phyloP scores from a whole-genome alignment of 2,888 invertebrate species.

The Eristalinus sepulchralis region DNA sequence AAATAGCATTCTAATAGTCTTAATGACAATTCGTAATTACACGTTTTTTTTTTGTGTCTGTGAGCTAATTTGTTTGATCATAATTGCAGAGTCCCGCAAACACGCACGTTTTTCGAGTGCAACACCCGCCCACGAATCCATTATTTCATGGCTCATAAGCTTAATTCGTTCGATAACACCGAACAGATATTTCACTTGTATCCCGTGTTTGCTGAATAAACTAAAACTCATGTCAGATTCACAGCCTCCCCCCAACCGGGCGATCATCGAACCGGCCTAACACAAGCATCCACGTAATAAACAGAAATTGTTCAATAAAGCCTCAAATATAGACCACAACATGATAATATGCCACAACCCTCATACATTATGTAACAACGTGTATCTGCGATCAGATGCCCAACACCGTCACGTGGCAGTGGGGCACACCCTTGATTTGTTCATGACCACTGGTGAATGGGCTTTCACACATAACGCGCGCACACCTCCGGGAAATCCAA shows the following conservation, averaged over 20 bases:
- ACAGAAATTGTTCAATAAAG: constrained; percentile 44
- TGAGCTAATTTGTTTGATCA: neutral
- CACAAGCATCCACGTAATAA: neutral
- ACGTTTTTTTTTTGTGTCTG: neutral
- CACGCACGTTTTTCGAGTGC: neutral
- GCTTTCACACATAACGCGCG: constrained; percentile 29
- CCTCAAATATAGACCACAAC: constrained; percentile 52
- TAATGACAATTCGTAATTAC: neutral
- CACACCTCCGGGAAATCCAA: constrained; percentile 63
- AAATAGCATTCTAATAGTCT: neutral
- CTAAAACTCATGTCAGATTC: neutral
- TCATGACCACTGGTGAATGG: constrained; percentile 6
- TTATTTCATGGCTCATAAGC: neutral
- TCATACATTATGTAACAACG: constrained; percentile 41
- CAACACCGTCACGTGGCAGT: neutral
- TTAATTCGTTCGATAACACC: neutral
- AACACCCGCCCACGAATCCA: neutral
- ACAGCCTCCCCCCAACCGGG: neutral
- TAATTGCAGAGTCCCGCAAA: neutral
- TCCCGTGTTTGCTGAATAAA: neutral
- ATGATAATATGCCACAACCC: constrained; percentile 45
- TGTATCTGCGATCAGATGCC: constrained; percentile 41
- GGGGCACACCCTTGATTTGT: constrained; percentile 45
- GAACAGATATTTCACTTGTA: neutral
- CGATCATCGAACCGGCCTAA: neutral